Conservation (phyloP, 2,888 invertebrate species). For the Diabrotica balteata region DNA sequence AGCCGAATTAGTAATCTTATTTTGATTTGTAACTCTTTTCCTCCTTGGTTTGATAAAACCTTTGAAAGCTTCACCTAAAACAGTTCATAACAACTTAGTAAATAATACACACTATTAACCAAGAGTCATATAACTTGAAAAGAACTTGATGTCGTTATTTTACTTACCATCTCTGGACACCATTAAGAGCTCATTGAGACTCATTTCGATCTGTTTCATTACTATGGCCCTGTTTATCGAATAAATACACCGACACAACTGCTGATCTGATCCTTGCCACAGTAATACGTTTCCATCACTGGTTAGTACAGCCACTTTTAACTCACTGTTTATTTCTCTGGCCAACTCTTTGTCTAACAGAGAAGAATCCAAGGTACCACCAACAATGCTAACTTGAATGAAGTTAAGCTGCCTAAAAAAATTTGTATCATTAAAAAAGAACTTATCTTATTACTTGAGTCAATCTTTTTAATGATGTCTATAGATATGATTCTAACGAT, state of each 20-base stretch:
- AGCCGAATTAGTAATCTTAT: slow-evolving; percentile 21
- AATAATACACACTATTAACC: too few relatives aligned
- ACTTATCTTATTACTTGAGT: too few relatives aligned
- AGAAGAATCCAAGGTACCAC: slow-evolving; percentile 64
- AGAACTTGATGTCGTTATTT: too few relatives aligned
- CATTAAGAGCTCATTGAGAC: slow-evolving; percentile 67
- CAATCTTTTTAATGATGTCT: too few relatives aligned
- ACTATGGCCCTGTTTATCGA: slow-evolving; percentile 67
- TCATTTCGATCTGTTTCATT: slow-evolving; percentile 67
- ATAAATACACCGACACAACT: slow-evolving; percentile 63
- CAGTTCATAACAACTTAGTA: too few relatives aligned
- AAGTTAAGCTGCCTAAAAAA: slow-evolving; percentile 55
- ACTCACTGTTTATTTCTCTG: slow-evolving; percentile 61
- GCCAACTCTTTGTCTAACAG: slow-evolving; percentile 57
- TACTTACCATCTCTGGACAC: slow-evolving; percentile 67
- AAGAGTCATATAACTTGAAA: too few relatives aligned
- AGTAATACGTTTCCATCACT: slow-evolving; percentile 70
- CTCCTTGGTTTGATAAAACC: slow-evolving; percentile 64
- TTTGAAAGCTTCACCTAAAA: slow-evolving; percentile 66
- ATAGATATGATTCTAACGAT: too few relatives aligned
- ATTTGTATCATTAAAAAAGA: too few relatives aligned
- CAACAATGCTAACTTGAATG: slow-evolving; percentile 61
- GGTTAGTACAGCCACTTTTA: slow-evolving; percentile 69
- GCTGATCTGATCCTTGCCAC: slow-evolving; percentile 71
- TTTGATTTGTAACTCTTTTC: slow-evolving; percentile 45